A percentile compares a stretch with the other conserved stretches of the same genome.
Evolutionary conservation across 2,888 invertebrate species (phyloP).

Genomic region (Encarsia formosa): DNA sequence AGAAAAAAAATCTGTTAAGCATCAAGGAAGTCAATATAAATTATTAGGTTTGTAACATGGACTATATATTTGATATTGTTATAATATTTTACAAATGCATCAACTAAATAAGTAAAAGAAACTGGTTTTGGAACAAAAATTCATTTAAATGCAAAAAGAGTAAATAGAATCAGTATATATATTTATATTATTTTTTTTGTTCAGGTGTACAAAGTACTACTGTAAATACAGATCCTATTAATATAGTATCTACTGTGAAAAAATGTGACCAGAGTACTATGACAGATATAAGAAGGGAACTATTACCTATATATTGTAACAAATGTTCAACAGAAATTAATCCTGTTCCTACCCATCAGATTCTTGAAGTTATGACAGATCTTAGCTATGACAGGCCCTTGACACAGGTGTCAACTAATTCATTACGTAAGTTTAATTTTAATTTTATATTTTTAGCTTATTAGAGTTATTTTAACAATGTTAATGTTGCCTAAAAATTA

Average conservation of each 20-base stretch:
- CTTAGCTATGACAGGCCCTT: no score
- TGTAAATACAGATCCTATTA: conserved; percentile 8
- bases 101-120: no score
- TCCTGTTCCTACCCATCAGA: conserved; percentile 34
- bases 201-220: conserved; percentile 11
- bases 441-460: no score
- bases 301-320: conserved; percentile 38
- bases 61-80: neutral
- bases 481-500: no score
- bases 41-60: neutral
- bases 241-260: conserved; percentile 21
- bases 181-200: neutral
- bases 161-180: no score
- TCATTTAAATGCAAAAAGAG: no score
- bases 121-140: no score
- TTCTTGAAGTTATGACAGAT: conserved; percentile 38
- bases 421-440: conserved; percentile 22
- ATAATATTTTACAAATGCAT: no score
- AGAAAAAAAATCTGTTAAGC: neutral
- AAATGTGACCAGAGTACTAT: conserved; percentile 26
- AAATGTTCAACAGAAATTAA: conserved; percentile 33
- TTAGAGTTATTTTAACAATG: no score
- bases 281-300: no score
- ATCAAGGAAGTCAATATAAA: neutral
- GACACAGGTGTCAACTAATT: conserved; percentile 26